phyloP scores from a whole-genome alignment of 53 echinoderm and acorn worm genomes.

The Mesocentrotus franciscanus region DNA sequence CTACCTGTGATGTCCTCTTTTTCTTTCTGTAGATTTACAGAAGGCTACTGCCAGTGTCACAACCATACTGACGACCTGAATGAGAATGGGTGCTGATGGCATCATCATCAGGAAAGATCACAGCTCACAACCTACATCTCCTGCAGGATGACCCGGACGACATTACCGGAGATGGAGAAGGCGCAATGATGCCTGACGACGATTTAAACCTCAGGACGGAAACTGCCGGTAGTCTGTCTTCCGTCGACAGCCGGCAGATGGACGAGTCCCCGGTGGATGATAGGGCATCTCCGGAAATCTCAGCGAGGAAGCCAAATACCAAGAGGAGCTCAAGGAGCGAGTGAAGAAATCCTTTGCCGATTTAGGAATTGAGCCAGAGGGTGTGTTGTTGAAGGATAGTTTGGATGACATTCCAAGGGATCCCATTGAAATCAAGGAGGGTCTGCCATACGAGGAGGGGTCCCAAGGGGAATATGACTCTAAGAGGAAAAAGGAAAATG shows the following conservation, averaged over 20 bases:
- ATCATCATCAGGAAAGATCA: conserved; percentile 61
- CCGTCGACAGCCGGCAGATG: conserved; percentile 80
- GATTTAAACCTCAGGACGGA: conserved; percentile 41
- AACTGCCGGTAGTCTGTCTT: conserved; percentile 75
- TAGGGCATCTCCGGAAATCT: conserved; percentile 68
- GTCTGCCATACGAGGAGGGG: conserved; percentile 42
- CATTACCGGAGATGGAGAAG: conserved; percentile 36
- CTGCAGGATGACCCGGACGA: conserved; percentile 12
- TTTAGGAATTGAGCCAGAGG: conserved; percentile 90
- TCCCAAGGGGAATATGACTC: conserved; percentile 49
- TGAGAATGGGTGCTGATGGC: conserved; percentile 54
- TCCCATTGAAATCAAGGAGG: conserved; percentile 66
- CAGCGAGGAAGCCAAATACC: conserved; percentile 82
- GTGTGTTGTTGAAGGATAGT: conserved; percentile 76
- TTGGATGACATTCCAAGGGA: conserved; percentile 55
- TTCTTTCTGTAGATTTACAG: neutral
- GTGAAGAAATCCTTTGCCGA: conserved; percentile 87
- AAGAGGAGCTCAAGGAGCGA: conserved; percentile 87
- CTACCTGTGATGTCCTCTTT: neutral
- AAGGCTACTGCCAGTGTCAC: neutral
- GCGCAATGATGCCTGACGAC: conserved; percentile 13
- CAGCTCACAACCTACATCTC: conserved; percentile 59
- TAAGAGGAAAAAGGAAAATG: conserved; percentile 38
- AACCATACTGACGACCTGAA: neutral
- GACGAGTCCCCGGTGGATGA: conserved; percentile 84